Evolutionary conservation across 1,140 invertebrate genomes (phyloP).

Genomic region (Calycopis cecrops): DNA sequence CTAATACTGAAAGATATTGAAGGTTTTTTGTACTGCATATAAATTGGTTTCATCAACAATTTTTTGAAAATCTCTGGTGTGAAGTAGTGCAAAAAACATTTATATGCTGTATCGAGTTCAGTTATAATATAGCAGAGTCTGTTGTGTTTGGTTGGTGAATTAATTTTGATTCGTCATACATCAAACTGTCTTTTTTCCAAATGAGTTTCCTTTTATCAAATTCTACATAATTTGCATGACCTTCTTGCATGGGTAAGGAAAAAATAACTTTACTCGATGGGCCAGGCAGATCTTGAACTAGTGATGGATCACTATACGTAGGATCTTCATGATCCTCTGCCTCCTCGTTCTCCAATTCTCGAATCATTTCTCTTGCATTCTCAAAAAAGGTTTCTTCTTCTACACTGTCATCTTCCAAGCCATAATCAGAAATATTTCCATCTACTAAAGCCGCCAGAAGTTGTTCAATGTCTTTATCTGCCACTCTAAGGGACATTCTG

Average conservation of each 20-base stretch:
- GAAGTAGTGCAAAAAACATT: too few species aligned
- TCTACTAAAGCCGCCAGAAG: slow-evolving; percentile 35
- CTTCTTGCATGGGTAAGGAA: slow-evolving; percentile 35
- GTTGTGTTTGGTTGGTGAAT: too few species aligned
- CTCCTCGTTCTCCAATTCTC: slow-evolving; percentile 33
- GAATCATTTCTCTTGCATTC: slow-evolving; percentile 33
- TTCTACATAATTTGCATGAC: slow-evolving; percentile 27
- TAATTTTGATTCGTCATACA: slow-evolving; percentile 31
- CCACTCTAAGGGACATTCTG: slow-evolving; percentile 33
- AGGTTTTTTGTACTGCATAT: slow-evolving; percentile 28
- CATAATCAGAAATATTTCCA: slow-evolving; percentile 38
- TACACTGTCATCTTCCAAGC: slow-evolving; percentile 37
- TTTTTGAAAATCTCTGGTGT: too few species aligned
- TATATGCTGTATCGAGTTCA: too few species aligned
- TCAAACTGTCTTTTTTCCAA: slow-evolving; percentile 39
- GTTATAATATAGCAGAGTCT: too few species aligned
- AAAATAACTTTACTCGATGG: slow-evolving; percentile 32
- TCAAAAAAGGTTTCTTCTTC: slow-evolving; percentile 33
- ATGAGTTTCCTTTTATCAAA: slow-evolving; percentile 41
- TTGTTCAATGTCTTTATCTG: slow-evolving; percentile 35
- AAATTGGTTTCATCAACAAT: too few species aligned
- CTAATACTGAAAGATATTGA: slow-evolving; percentile 25
- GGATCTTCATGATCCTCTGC: slow-evolving; percentile 34
- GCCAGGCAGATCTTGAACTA: slow-evolving; percentile 31
- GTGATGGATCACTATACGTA: slow-evolving; percentile 37